Conservation (phyloP, 2,113 vertebrate genomes). For the Grammomys dolichurus region DNA sequence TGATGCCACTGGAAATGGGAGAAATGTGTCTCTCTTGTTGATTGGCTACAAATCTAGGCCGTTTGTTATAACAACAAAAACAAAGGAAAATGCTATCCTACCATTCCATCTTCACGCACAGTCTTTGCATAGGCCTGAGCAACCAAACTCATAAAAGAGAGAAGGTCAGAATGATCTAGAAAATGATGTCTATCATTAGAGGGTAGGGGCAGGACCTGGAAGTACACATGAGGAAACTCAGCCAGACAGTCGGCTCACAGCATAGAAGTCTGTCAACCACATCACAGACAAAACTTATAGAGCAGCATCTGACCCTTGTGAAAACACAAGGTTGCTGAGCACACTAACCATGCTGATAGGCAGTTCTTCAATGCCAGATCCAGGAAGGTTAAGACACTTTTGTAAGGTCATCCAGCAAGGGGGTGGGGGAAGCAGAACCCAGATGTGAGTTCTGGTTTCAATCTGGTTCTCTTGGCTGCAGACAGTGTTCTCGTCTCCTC, state of each 20-base stretch:
- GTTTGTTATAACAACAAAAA: background rate
- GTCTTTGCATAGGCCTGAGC: background rate
- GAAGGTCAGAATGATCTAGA: background rate
- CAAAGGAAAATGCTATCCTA: background rate
- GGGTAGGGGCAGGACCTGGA: background rate
- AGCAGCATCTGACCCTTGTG: background rate
- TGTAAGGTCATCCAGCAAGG: background rate
- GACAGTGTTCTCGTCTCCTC: background rate
- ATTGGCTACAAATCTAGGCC: background rate
- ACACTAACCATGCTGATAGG: background rate
- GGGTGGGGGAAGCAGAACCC: background rate
- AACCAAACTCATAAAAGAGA: background rate
- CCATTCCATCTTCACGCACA: background rate
- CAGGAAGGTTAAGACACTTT: background rate
- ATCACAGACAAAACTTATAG: background rate
- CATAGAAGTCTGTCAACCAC: background rate
- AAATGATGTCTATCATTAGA: background rate
- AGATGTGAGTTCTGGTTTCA: constrained; percentile 3
- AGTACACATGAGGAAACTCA: background rate
- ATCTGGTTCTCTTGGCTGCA: background rate
- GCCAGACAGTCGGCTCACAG: background rate
- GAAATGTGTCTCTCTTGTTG: background rate
- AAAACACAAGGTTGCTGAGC: background rate
- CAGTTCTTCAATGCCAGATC: background rate
- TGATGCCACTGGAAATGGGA: background rate